These are phyloP conservation scores for Laticauda colubrina DNA, from an alignment of 2,113 vertebrate genomes.

Conservation along the genomic window DNA sequence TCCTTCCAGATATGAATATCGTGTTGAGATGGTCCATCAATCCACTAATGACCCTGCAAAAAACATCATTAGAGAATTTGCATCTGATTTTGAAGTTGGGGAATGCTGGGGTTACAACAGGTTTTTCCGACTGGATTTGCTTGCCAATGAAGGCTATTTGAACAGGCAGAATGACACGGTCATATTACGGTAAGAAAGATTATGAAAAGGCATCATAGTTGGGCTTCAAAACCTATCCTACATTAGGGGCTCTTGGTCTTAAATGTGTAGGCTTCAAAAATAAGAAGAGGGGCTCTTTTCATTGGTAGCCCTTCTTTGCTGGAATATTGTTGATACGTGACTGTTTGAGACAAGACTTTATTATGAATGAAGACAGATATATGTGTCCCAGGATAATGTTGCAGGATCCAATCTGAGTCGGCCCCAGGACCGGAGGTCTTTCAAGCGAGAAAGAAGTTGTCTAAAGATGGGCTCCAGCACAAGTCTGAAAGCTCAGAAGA, in stretches of 20 bases:
- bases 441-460: too few species aligned
- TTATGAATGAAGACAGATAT: too few species aligned
- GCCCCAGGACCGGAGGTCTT: too few species aligned
- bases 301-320: not conserved
- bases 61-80: conserved; percentile 97
- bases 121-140: conserved; percentile 94
- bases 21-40: conserved; percentile 99
- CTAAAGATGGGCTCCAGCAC: too few species aligned
- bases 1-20: conserved; percentile 88
- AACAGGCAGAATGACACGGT: conserved; percentile 95
- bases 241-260: not conserved
- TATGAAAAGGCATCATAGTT: not conserved
- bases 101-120: conserved; percentile 99
- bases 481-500: too few species aligned
- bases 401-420: too few species aligned
- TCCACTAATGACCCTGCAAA: conserved; percentile 94
- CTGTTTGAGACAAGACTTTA: not conserved
- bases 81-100: conserved; percentile 97
- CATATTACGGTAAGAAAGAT: conserved; percentile 82
- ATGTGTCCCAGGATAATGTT: too few species aligned
- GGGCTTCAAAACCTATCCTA: too few species aligned
- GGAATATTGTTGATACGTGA: not conserved
- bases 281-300: not conserved
- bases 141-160: conserved; percentile 95
- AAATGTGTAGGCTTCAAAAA: not conserved